These are phyloP conservation scores for Alloscopus bannaensis DNA, from an alignment of 2,888 invertebrate species.

Conservation along the genomic window DNA sequence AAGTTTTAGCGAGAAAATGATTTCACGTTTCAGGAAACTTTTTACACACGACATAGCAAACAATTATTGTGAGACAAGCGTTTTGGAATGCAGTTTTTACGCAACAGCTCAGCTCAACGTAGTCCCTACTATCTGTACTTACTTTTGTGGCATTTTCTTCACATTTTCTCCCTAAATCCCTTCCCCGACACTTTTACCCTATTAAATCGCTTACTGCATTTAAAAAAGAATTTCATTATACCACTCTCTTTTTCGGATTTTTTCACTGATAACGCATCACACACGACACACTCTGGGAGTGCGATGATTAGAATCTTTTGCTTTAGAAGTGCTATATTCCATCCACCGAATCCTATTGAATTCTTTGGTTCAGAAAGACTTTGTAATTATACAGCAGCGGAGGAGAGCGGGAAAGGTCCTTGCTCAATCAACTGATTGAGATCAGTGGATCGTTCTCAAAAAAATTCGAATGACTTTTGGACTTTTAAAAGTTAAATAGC, in stretches of 20 bases:
- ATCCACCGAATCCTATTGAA: not conserved
- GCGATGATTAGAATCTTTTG: slow-evolving; percentile 15
- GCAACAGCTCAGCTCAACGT: too few species aligned
- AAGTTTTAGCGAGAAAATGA: not conserved
- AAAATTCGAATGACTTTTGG: not conserved
- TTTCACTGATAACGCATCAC: slow-evolving; percentile 26
- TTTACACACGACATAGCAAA: not conserved
- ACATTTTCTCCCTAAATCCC: slow-evolving; percentile 7
- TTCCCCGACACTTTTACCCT: slow-evolving; percentile 4
- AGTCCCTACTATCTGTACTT: not conserved
- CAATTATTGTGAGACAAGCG: not conserved
- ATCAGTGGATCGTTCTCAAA: not conserved
- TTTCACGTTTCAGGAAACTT: not conserved
- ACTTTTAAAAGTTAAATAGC: not conserved
- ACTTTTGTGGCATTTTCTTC: slow-evolving; percentile 7
- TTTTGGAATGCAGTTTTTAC: too few species aligned
- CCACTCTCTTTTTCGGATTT: slow-evolving; percentile 5
- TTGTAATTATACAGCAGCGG: not conserved
- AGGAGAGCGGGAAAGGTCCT: not conserved
- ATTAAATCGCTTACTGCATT: slow-evolving; percentile 4
- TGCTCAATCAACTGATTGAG: not conserved
- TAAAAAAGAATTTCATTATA: slow-evolving; percentile 25
- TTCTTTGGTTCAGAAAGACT: not conserved
- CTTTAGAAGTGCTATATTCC: slow-evolving; percentile 3
- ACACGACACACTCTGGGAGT: not conserved